Conservation (phyloP, 2,797 vertebrate genomes). For the Lateolabrax maculatus region DNA sequence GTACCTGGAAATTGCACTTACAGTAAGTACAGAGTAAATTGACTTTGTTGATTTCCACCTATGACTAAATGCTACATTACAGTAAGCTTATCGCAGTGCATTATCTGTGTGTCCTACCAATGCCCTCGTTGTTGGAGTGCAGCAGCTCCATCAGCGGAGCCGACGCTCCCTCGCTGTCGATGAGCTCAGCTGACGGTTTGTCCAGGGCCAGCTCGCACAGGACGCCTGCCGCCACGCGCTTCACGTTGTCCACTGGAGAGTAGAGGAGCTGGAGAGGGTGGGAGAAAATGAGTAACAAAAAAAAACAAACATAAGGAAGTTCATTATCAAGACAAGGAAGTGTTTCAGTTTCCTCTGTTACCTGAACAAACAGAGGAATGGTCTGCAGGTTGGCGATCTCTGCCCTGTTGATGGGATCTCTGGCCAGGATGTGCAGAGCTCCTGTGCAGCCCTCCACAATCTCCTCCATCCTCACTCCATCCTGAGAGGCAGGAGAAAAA, state of each 20-base stretch:
- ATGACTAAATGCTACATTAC: constrained; percentile 46
- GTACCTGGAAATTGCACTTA: constrained; percentile 40
- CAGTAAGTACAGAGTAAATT: constrained; percentile 37
- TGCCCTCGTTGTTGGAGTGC: constrained; percentile 97
- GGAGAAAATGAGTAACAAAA: not conserved
- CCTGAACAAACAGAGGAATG: constrained; percentile 98
- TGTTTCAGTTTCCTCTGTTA: constrained; percentile 58
- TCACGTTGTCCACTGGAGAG: constrained; percentile 96
- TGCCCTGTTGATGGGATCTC: constrained; percentile 91
- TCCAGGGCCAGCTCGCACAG: constrained; percentile 97
- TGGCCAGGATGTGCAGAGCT: constrained; percentile 96
- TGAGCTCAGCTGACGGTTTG: constrained; percentile 90
- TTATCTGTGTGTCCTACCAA: constrained; percentile 84
- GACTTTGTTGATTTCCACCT: constrained; percentile 39
- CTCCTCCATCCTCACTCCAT: constrained; percentile 98
- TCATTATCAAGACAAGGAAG: not conserved
- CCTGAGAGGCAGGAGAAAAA: constrained; percentile 80
- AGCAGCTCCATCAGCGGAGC: constrained; percentile 97
- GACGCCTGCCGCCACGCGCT: constrained; percentile 93
- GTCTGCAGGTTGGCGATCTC: constrained; percentile 93
- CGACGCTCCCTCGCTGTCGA: constrained; percentile 93
- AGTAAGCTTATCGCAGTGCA: constrained; percentile 21
- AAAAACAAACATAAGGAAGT: not conserved
- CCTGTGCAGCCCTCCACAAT: constrained; percentile 98
- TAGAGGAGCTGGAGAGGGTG: constrained; percentile 90